These are phyloP conservation scores for Lepidostoma basale DNA, from an alignment of 1,140 invertebrate species.

Conservation along the genomic window DNA sequence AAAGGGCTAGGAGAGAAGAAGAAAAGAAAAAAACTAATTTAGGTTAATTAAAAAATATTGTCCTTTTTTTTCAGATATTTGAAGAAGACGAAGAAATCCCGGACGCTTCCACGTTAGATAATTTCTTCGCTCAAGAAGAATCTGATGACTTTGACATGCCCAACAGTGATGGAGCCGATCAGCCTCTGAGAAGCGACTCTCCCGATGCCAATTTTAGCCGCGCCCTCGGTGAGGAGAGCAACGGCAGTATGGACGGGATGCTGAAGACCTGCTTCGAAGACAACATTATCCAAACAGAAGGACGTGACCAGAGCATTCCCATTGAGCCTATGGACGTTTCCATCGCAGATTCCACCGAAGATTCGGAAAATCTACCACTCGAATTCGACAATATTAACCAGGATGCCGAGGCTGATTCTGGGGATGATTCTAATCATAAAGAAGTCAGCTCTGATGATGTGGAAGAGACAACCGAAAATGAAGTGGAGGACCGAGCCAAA, in stretches of 20 bases:
- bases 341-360: conserved; percentile 26
- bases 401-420: background rate
- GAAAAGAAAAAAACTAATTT: too few relatives aligned
- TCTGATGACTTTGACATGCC: conserved; percentile 37
- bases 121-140: conserved; percentile 38
- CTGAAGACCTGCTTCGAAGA: conserved; percentile 38
- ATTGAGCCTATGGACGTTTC: conserved; percentile 37
- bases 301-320: conserved; percentile 14
- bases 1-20: too few relatives aligned
- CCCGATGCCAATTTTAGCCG: conserved; percentile 31
- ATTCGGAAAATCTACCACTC: conserved; percentile 15
- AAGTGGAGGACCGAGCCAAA: background rate
- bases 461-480: too few relatives aligned
- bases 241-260: conserved; percentile 43
- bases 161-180: conserved; percentile 17
- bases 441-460: background rate
- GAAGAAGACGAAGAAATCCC: conserved; percentile 39
- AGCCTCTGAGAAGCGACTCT: conserved; percentile 26
- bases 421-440: background rate
- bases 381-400: conserved; percentile 25
- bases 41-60: background rate
- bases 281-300: conserved; percentile 28
- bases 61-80: conserved; percentile 39
- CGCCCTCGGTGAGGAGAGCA: conserved; percentile 40
- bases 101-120: conserved; percentile 36